These are phyloP conservation scores for Chaetophractus vellerosus DNA, from an alignment of 2,797 vertebrate genomes.

Conservation along the genomic window DNA sequence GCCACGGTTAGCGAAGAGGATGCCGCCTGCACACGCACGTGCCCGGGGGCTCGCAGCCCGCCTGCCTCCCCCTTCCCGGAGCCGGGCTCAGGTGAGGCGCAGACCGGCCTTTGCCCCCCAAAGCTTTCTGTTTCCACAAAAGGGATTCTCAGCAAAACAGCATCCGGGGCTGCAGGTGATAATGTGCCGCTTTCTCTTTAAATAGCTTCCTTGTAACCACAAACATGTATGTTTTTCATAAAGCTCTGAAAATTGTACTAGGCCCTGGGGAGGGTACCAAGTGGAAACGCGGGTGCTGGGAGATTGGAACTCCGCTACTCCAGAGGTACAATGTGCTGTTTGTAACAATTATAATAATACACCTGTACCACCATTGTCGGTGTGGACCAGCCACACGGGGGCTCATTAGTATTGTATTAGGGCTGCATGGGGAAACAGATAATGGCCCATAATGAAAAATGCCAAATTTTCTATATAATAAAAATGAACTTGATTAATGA, in stretches of 20 bases:
- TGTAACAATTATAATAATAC: conserved; percentile 94
- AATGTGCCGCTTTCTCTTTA: conserved; percentile 89
- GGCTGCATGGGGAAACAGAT: conserved; percentile 95
- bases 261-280: conserved; percentile 89
- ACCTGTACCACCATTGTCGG: conserved; percentile 92
- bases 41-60: neutral
- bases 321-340: conserved; percentile 91
- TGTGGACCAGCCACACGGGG: conserved; percentile 93
- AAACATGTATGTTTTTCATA: conserved; percentile 94
- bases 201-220: conserved; percentile 89
- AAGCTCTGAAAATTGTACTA: conserved; percentile 91
- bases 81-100: neutral
- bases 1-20: conserved; percentile 70
- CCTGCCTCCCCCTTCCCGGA: conserved; percentile 1
- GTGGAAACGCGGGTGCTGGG: conserved; percentile 88
- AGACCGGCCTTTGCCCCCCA: conserved; percentile 38
- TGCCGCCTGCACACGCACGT: conserved; percentile 33
- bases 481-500: conserved; percentile 99
- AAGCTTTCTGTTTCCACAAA: conserved; percentile 75
- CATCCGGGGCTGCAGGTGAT: conserved; percentile 74
- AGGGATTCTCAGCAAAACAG: conserved; percentile 79
- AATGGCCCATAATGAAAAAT: conserved; percentile 98
- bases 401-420: conserved; percentile 97
- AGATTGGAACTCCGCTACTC: conserved; percentile 89
- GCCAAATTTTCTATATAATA: conserved; percentile 98